A percentile compares a stretch with the other conserved stretches of the same genome.
phyloP scores from a whole-genome alignment of 2,113 vertebrate genomes.

The Anas platyrhynchos region DNA sequence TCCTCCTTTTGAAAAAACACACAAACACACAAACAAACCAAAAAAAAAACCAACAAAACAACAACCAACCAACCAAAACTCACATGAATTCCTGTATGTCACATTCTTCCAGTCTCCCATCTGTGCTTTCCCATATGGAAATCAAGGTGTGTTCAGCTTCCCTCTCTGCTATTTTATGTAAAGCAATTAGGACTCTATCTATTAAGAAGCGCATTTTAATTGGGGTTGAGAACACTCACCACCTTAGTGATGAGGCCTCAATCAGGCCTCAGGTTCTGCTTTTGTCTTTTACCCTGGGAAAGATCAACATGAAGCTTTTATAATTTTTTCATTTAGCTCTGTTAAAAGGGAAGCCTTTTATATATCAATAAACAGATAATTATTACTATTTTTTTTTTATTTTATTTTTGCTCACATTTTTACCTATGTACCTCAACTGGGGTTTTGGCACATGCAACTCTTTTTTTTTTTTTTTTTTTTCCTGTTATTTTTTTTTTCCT shows the following conservation, averaged over 20 bases:
- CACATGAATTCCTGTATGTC: not conserved
- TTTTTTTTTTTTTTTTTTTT: not conserved
- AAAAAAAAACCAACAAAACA: rapidly evolving
- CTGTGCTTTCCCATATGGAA: not conserved
- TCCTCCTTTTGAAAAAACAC: not conserved
- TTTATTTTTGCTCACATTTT: not conserved
- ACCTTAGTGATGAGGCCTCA: not conserved
- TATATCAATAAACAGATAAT: not conserved
- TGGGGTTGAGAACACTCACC: not conserved
- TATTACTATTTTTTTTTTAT: not conserved
- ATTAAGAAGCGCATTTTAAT: not conserved
- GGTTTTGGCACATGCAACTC: not conserved
- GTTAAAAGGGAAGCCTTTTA: slow-evolving; percentile 20
- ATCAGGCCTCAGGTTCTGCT: not conserved
- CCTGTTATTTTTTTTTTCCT: not conserved
- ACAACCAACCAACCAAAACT: no score
- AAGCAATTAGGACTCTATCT: not conserved
- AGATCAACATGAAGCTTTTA: not conserved
- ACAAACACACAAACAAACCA: not conserved
- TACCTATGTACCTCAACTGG: not conserved
- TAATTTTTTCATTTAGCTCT: slow-evolving; percentile 33
- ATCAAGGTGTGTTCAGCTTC: not conserved
- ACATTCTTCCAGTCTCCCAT: not conserved
- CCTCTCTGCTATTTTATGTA: not conserved
- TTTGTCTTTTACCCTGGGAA: slow-evolving; percentile 12